Conservation (phyloP, 1,140 invertebrate species). For the Propsilocerus akamusi region DNA sequence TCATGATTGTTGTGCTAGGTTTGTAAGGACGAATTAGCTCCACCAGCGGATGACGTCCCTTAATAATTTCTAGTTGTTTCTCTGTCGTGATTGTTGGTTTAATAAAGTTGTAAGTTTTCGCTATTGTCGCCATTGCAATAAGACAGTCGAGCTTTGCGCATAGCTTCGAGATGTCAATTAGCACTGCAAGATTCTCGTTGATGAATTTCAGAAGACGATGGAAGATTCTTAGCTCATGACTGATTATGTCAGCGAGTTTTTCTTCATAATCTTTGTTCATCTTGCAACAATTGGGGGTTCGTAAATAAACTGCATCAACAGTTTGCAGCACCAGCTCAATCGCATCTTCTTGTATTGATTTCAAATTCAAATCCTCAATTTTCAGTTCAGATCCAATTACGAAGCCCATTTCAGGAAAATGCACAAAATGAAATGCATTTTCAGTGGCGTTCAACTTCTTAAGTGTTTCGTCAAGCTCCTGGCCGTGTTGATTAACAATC, state of each 20-base stretch:
- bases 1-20: slow-evolving; percentile 42
- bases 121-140: slow-evolving; percentile 39
- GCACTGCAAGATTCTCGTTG: slow-evolving; percentile 28
- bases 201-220: slow-evolving; percentile 35
- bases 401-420: slow-evolving; percentile 53
- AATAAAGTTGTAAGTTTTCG: slow-evolving; percentile 39
- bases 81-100: slow-evolving; percentile 35
- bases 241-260: slow-evolving; percentile 39
- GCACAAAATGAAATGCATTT: slow-evolving; percentile 25
- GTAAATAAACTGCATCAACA: slow-evolving; percentile 37
- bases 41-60: slow-evolving; percentile 51
- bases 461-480: background rate
- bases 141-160: slow-evolving; percentile 47
- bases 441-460: background rate
- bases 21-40: slow-evolving; percentile 39
- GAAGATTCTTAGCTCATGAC: slow-evolving; percentile 44
- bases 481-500: background rate
- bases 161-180: slow-evolving; percentile 33
- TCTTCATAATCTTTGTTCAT: slow-evolving; percentile 45
- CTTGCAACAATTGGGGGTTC: slow-evolving; percentile 38
- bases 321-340: slow-evolving; percentile 26
- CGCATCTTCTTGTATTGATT: background rate
- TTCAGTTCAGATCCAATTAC: slow-evolving; percentile 36
- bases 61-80: slow-evolving; percentile 34
- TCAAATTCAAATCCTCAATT: background rate